Evolutionary conservation across 2,888 invertebrate genomes (phyloP).

Genomic region (Apodemia mormo): DNA sequence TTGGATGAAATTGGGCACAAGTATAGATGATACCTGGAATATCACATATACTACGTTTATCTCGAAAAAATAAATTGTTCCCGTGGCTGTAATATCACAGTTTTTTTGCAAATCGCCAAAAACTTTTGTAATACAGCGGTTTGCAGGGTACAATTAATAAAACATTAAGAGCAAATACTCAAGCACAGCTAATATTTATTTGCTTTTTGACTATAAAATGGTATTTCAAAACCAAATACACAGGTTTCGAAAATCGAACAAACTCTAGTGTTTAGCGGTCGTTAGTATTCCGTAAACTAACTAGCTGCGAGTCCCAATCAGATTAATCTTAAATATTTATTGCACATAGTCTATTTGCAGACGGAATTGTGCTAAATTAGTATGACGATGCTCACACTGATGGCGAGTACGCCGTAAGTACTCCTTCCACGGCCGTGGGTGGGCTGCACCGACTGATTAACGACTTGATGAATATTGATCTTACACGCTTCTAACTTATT

Average conservation of each 20-base stretch:
- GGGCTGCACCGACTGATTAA: constrained; percentile 70
- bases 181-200: background rate
- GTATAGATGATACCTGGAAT: too few relatives aligned
- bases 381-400: constrained; percentile 74
- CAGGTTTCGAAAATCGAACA: constrained; percentile 37
- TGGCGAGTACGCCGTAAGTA: constrained; percentile 71
- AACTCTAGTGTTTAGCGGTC: constrained; percentile 48
- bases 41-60: too few relatives aligned
- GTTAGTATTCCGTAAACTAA: constrained; percentile 70
- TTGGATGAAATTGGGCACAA: too few relatives aligned
- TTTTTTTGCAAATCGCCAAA: too few relatives aligned
- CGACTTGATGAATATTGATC: constrained; percentile 73
- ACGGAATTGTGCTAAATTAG: constrained; percentile 71
- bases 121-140: too few relatives aligned
- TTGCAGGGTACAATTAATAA: too few relatives aligned
- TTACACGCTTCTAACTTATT: constrained; percentile 27
- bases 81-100: too few relatives aligned
- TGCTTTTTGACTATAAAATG: background rate
- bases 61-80: too few relatives aligned
- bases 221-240: background rate
- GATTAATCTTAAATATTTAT: constrained; percentile 82
- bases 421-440: constrained; percentile 65
- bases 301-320: constrained; percentile 65
- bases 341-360: constrained; percentile 73
- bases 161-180: too few relatives aligned